Evolutionary conservation across 2,888 invertebrate species (phyloP).

Genomic region (Thereva unica): DNA sequence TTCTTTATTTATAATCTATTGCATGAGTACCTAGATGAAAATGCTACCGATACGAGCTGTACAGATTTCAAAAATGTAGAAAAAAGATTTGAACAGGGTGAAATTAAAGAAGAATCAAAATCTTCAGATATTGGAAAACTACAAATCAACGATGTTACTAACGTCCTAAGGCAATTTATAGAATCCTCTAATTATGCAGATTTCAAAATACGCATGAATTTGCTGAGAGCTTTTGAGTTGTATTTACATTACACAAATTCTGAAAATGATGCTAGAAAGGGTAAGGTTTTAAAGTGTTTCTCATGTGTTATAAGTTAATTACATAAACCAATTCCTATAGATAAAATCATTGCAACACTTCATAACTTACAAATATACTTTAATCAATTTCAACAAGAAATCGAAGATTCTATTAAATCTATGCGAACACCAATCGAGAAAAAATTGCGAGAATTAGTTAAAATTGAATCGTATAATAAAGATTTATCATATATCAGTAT

Average conservation of each 20-base stretch:
- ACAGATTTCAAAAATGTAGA: constrained; percentile 49
- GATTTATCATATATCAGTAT: constrained; percentile 94
- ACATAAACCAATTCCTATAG: constrained; percentile 14
- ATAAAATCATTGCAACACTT: constrained; percentile 65
- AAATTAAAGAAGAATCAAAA: constrained; percentile 44
- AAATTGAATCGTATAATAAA: constrained; percentile 92
- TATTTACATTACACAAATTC: constrained; percentile 66
- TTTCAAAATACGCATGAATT: constrained; percentile 75
- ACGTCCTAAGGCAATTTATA: constrained; percentile 78
- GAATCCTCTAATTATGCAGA: constrained; percentile 83
- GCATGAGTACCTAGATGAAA: constrained; percentile 63
- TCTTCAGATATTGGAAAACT: neutral
- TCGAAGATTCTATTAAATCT: constrained; percentile 68
- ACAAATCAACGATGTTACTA: constrained; percentile 50
- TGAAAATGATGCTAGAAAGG: constrained; percentile 52
- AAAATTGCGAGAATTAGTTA: constrained; percentile 89
- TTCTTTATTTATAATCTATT: constrained; percentile 80
- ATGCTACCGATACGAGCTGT: constrained; percentile 47
- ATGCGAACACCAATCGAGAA: constrained; percentile 85
- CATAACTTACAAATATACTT: constrained; percentile 88
- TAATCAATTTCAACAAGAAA: constrained; percentile 71
- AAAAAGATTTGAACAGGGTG: constrained; percentile 49
- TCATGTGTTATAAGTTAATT: neutral
- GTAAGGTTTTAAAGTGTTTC: constrained; percentile 51
- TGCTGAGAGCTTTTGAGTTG: constrained; percentile 80